Evolutionary conservation across 2,888 invertebrate species (phyloP).

Genomic region (Drosophila subquinaria): DNA sequence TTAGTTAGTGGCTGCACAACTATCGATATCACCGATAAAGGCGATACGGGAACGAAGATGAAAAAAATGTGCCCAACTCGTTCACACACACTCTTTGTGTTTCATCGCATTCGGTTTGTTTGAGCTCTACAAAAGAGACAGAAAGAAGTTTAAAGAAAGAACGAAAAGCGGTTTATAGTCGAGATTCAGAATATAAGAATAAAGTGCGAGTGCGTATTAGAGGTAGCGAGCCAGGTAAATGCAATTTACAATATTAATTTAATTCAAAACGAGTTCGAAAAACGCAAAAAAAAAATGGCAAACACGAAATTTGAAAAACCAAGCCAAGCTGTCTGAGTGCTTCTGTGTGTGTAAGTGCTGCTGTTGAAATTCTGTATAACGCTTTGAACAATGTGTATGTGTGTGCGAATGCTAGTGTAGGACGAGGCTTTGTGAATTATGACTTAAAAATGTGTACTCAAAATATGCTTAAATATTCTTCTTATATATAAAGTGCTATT

Average conservation of each 20-base stretch:
- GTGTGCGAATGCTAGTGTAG: constrained; percentile 58
- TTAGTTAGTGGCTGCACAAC: not conserved
- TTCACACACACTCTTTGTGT: constrained; percentile 43
- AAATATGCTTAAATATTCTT: constrained; percentile 9
- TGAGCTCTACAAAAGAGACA: constrained; percentile 50
- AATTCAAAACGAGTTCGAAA: constrained; percentile 42
- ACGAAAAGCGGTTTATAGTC: constrained; percentile 54
- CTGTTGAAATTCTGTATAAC: constrained; percentile 81
- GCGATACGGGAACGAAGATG: constrained; percentile 20
- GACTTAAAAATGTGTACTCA: constrained; percentile 36
- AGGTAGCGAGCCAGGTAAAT: constrained; percentile 71
- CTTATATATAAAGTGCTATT: constrained; percentile 12
- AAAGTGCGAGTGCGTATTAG: constrained; percentile 68
- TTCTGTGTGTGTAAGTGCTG: constrained; percentile 51
- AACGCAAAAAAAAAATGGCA: constrained; percentile 53
- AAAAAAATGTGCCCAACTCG: constrained; percentile 53
- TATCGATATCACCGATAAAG: constrained; percentile 39
- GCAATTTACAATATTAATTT: constrained; percentile 53
- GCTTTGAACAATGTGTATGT: constrained; percentile 62
- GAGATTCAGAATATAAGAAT: constrained; percentile 59
- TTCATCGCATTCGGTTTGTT: constrained; percentile 64
- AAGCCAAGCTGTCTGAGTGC: constrained; percentile 69
- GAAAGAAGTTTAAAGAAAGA: constrained; percentile 63
- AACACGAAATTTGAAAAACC: constrained; percentile 67
- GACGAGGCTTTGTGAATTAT: constrained; percentile 51